A percentile compares a stretch with the other conserved stretches of the same genome.
Conservation (phyloP, 2,113 vertebrate species). For the Hyla sarda region DNA sequence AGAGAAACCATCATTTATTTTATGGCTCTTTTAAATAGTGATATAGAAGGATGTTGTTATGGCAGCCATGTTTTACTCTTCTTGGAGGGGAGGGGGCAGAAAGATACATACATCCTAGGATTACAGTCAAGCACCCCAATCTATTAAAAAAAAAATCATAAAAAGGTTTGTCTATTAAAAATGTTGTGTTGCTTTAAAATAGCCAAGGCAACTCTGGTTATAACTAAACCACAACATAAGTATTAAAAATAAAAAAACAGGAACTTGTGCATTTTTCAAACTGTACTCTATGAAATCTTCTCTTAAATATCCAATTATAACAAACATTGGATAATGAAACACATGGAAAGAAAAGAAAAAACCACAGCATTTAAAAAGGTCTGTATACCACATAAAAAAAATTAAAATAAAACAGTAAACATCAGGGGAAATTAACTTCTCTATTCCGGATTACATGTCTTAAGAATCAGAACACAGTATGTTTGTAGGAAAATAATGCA, state of each 20-base stretch:
- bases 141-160: slow-evolving; percentile 44
- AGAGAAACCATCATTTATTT: background rate
- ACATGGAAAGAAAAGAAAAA: background rate
- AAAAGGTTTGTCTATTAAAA: slow-evolving; percentile 24
- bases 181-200: slow-evolving; percentile 44
- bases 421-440: slow-evolving; percentile 37
- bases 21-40: slow-evolving; percentile 31
- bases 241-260: slow-evolving; percentile 42
- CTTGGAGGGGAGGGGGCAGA: background rate
- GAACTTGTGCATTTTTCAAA: slow-evolving; percentile 34
- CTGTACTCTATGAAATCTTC: slow-evolving; percentile 52
- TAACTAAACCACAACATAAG: slow-evolving; percentile 57
- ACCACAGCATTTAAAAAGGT: slow-evolving; percentile 22
- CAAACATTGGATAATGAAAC: slow-evolving; percentile 46
- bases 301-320: slow-evolving; percentile 44
- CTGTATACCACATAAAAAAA: slow-evolving; percentile 46
- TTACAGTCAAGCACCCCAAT: slow-evolving; percentile 23
- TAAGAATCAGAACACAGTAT: slow-evolving; percentile 42
- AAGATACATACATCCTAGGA: slow-evolving; percentile 38
- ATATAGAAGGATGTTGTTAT: background rate
- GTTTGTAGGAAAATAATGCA: slow-evolving; percentile 22
- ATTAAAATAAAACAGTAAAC: slow-evolving; percentile 55
- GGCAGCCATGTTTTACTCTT: background rate
- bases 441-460: slow-evolving; percentile 50
- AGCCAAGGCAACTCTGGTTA: slow-evolving; percentile 53